Percentiles rank a stretch among this genome's conserved stretches.
phyloP scores from a whole-genome alignment of 2,113 vertebrate species.

The Charina bottae region DNA sequence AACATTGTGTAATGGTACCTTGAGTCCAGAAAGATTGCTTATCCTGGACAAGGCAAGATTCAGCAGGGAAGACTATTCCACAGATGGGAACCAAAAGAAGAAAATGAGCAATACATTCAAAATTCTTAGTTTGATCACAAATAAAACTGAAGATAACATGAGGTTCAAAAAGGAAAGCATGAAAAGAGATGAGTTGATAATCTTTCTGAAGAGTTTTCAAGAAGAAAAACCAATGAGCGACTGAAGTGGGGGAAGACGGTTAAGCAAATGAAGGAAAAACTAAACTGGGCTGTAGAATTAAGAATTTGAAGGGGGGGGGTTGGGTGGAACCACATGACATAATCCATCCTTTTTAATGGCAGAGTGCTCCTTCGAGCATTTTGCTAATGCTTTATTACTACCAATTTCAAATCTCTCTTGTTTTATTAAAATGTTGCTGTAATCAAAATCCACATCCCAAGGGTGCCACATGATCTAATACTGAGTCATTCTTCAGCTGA shows the following conservation, averaged over 20 bases:
- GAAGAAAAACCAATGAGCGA: neutral
- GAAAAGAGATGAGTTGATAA: neutral
- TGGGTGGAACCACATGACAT: neutral
- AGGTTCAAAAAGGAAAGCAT: neutral
- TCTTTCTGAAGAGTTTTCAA: neutral
- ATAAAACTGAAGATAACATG: neutral
- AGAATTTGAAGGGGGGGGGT: neutral
- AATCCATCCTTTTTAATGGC: neutral
- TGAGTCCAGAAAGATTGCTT: neutral
- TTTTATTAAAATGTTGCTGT: neutral
- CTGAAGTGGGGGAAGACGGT: neutral
- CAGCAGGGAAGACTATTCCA: constrained; percentile 9
- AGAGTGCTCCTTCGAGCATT: neutral
- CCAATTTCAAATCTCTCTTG: neutral
- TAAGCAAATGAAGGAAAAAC: neutral
- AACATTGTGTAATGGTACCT: neutral
- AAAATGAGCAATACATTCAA: neutral
- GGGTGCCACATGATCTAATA: constrained; percentile 20
- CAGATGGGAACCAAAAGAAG: neutral
- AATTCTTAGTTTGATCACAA: neutral
- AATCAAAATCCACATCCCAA: neutral
- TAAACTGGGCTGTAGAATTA: neutral
- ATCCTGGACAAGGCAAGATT: neutral
- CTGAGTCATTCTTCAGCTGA: neutral
- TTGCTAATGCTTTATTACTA: neutral